Conservation (phyloP, 2,888 invertebrate genomes). For the Nymphalis urticae region DNA sequence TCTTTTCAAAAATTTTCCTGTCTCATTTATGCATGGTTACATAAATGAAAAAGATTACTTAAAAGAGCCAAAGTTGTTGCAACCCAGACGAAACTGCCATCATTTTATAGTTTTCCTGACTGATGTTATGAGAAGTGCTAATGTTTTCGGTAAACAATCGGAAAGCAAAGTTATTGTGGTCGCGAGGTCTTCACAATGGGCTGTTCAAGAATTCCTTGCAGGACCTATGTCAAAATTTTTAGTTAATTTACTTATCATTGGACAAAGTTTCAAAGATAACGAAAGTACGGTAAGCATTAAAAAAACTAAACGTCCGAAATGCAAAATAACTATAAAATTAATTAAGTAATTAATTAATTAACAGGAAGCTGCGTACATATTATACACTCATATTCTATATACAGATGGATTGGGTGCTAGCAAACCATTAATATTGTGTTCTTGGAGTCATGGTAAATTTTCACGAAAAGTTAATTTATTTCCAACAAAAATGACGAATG, state of each 20-base stretch:
- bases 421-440: slow-evolving; percentile 84
- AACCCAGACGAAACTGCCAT: slow-evolving; percentile 76
- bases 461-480: slow-evolving; percentile 85
- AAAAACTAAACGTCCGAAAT: not conserved
- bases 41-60: slow-evolving; percentile 77
- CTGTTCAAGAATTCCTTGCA: slow-evolving; percentile 85
- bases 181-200: slow-evolving; percentile 88
- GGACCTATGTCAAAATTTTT: slow-evolving; percentile 84
- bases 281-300: slow-evolving; percentile 64
- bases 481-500: slow-evolving; percentile 84
- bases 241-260: slow-evolving; percentile 86
- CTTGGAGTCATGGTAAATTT: slow-evolving; percentile 85
- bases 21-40: slow-evolving; percentile 83
- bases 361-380: slow-evolving; percentile 85
- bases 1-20: slow-evolving; percentile 80
- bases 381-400: slow-evolving; percentile 88
- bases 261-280: slow-evolving; percentile 83
- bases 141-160: slow-evolving; percentile 83
- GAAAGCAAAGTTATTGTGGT: slow-evolving; percentile 84
- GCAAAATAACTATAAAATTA: not conserved
- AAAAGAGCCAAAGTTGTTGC: slow-evolving; percentile 68
- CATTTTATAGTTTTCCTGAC: slow-evolving; percentile 86
- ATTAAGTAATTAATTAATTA: slow-evolving; percentile 19
- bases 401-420: slow-evolving; percentile 88
- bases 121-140: slow-evolving; percentile 82